phyloP scores from a whole-genome alignment of 2,113 vertebrate species.

The Anoura caudifer region DNA sequence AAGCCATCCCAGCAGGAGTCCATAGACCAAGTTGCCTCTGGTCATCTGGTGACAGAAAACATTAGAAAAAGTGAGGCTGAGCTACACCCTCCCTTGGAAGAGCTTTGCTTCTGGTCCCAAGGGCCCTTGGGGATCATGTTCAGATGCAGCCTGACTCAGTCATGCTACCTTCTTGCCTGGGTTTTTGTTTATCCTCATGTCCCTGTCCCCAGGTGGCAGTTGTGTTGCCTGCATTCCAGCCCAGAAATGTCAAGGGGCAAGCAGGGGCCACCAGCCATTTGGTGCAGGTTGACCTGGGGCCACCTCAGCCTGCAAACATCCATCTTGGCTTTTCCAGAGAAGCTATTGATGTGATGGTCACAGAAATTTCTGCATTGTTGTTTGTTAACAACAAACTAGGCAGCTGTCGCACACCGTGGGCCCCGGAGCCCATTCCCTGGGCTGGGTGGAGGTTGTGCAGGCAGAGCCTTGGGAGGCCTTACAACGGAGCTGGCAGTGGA shows the following conservation, averaged over 20 bases:
- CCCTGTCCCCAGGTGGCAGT: background rate
- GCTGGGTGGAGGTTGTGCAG: background rate
- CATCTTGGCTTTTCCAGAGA: background rate
- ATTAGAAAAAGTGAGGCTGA: background rate
- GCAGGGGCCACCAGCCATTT: too few relatives aligned
- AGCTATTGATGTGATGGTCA: background rate
- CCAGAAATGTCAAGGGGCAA: background rate
- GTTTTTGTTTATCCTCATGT: background rate
- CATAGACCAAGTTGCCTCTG: background rate
- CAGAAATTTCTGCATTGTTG: background rate
- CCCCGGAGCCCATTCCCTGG: background rate
- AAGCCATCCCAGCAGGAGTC: rapidly evolving
- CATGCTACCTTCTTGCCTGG: background rate
- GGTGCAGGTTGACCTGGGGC: background rate
- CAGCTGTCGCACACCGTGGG: background rate
- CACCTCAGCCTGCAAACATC: background rate
- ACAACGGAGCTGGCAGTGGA: background rate
- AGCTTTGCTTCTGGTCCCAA: background rate
- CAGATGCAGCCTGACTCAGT: background rate
- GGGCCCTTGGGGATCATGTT: background rate
- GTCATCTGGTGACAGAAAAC: background rate
- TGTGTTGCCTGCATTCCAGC: background rate
- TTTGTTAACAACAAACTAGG: background rate
- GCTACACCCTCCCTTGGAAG: background rate
- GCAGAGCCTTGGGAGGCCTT: background rate